Evolutionary conservation across 92 coral and sea anemone species (phyloP).

Genomic region (Bergia sp.): DNA sequence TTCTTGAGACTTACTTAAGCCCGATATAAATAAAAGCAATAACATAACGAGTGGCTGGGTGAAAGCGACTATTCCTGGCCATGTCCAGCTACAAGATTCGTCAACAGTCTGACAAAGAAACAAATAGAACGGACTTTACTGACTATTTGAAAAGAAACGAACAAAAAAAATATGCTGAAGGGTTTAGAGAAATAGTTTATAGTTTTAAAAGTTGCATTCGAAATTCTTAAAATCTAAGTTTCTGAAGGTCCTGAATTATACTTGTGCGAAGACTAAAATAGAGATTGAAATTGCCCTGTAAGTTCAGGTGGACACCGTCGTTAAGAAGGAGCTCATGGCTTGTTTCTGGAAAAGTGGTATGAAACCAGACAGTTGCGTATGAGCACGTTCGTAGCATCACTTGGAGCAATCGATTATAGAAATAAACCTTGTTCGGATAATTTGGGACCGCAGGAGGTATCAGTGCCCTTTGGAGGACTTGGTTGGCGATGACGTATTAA

Average conservation of each 20-base stretch:
- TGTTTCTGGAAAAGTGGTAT: not conserved
- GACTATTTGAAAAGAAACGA: no score
- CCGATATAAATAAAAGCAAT: no score
- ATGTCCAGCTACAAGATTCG: no score
- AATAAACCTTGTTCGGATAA: not conserved
- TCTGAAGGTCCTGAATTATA: not conserved
- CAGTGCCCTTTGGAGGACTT: not conserved
- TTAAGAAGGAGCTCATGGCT: not conserved
- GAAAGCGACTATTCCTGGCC: no score
- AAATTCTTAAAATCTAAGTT: not conserved
- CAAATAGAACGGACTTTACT: no score
- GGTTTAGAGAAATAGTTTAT: not conserved
- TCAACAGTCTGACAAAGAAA: no score
- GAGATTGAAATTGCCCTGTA: not conserved
- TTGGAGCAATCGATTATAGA: not conserved
- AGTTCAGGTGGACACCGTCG: conserved; percentile 3
- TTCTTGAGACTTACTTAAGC: not conserved
- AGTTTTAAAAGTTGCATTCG: not conserved
- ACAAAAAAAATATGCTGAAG: no score
- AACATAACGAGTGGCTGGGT: no score
- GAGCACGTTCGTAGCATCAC: not conserved
- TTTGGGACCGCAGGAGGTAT: not conserved
- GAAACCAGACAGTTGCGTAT: conserved; percentile 18
- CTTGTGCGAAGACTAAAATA: conserved; percentile 23
- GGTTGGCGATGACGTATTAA: not conserved